Evolutionary conservation across 2,888 invertebrate species (phyloP), one percentile per base, ranked within the genome.

Genomic region (Parasteatoda lunata): DNA sequence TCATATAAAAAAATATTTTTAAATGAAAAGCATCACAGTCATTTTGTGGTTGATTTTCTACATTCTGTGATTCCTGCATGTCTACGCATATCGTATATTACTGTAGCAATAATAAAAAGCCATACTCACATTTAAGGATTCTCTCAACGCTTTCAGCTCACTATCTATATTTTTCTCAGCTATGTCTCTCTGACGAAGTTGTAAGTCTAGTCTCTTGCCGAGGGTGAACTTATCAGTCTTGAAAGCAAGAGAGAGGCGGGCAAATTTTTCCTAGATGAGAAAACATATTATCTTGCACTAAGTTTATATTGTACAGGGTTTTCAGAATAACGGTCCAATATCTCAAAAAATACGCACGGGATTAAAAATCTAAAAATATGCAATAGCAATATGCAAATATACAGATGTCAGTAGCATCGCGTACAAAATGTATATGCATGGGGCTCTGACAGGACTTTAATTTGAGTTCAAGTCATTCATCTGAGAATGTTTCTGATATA

Each of bases 141-240:
- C 90, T 77, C 91, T 91, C 9, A 94, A 91, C 66, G 92, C 92
- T 79, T 93, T 92, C 52, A 94, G 91, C 91, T 94, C 94, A 59
- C 91, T 91, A 71, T 92, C 92, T 85, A 94, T 92, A 91, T 94
- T 94, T 84, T 92, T 92, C 91, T 94, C 94, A 0, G 94, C 94
- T 89, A 94, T 93, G 91, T 94, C 94, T 69, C 94, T 91, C 76
- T 93, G 93, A 77, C 94, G 91, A 88, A 93, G 92, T 90, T 94
- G 94, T 52, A 94, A 92, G 82, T 93, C 93, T 78, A 93, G 92
- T 73, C 94, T 91, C 89, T 93, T 93, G 81, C 92, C 92, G 72
- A 94, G 92, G 3, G 94, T 94, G 72, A 93, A 91, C 66, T 93
- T 92, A 91, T 94, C 94, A 72, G 94, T 94, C 89, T 93, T 93